phyloP scores from a whole-genome alignment of 1,140 invertebrate genomes.

The Holcopasites calliopsidis region DNA sequence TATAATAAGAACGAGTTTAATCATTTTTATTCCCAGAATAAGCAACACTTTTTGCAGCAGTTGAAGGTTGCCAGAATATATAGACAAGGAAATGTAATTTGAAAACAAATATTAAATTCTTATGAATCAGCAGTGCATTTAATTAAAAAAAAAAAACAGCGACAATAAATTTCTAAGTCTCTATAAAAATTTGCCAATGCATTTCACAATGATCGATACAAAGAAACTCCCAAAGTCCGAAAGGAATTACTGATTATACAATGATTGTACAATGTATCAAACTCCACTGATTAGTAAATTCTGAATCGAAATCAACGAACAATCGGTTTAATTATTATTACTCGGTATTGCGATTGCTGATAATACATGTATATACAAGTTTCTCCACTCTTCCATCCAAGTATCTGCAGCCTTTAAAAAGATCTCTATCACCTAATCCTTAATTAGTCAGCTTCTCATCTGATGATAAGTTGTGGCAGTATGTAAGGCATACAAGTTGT shows the following conservation, averaged over 20 bases:
- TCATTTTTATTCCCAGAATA: no score
- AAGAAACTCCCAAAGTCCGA: constrained; percentile 19
- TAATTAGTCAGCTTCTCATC: constrained; percentile 50
- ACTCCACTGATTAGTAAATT: constrained; percentile 5
- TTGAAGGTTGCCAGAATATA: no score
- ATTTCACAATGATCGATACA: not conserved
- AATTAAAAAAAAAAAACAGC: no score
- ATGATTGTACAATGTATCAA: constrained; percentile 15
- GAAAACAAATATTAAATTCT: no score
- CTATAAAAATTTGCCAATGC: no score
- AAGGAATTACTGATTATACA: constrained; percentile 12
- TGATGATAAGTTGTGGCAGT: constrained; percentile 53
- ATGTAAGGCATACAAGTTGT: constrained; percentile 61
- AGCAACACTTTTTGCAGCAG: no score
- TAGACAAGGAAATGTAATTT: no score
- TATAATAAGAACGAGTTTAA: no score
- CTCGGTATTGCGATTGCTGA: constrained; percentile 31
- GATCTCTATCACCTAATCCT: constrained; percentile 16
- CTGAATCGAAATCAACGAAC: constrained; percentile 38
- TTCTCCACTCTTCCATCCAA: constrained; percentile 27
- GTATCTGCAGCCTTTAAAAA: constrained; percentile 36
- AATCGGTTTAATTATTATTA: constrained; percentile 33
- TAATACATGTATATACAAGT: constrained; percentile 42
- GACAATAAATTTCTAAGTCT: no score
- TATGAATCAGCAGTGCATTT: no score